A percentile compares a stretch with the other conserved stretches of the same genome.
phyloP scores from a whole-genome alignment of 2,113 vertebrate genomes.

The Callipepla squamata region DNA sequence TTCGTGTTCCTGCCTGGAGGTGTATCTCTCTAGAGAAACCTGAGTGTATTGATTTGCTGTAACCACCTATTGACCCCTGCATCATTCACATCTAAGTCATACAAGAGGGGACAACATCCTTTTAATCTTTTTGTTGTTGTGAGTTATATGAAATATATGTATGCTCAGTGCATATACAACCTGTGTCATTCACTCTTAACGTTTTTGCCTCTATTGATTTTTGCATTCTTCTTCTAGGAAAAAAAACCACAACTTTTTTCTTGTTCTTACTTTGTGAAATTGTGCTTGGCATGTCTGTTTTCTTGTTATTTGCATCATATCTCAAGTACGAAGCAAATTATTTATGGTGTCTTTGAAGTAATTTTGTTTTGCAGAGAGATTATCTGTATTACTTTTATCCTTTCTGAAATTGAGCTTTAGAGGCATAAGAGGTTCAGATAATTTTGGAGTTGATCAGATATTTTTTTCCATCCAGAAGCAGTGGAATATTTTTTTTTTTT shows the following conservation, averaged over 20 bases:
- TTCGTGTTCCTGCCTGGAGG: conserved; percentile 31
- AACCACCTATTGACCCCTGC: conserved; percentile 60
- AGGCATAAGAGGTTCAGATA: neutral
- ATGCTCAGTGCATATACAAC: neutral
- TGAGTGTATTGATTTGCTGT: conserved; percentile 41
- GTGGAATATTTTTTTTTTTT: neutral
- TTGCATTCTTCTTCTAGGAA: neutral
- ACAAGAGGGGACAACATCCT: neutral
- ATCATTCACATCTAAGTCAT: conserved; percentile 13
- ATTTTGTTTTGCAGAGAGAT: neutral
- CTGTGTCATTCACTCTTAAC: neutral
- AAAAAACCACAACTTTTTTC: neutral
- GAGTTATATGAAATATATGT: neutral
- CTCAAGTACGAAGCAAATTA: neutral
- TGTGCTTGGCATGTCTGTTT: neutral
- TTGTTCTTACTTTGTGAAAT: neutral
- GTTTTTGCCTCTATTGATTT: conserved; percentile 4
- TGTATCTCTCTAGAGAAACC: conserved; percentile 11
- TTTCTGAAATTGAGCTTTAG: neutral
- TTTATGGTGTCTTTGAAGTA: neutral
- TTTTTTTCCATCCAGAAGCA: neutral
- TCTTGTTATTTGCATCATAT: neutral
- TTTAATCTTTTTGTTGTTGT: conserved; percentile 1
- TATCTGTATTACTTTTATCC: neutral
- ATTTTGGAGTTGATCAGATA: neutral